Conservation (phyloP, 2,888 invertebrate genomes). For the Drosophila histrio region DNA sequence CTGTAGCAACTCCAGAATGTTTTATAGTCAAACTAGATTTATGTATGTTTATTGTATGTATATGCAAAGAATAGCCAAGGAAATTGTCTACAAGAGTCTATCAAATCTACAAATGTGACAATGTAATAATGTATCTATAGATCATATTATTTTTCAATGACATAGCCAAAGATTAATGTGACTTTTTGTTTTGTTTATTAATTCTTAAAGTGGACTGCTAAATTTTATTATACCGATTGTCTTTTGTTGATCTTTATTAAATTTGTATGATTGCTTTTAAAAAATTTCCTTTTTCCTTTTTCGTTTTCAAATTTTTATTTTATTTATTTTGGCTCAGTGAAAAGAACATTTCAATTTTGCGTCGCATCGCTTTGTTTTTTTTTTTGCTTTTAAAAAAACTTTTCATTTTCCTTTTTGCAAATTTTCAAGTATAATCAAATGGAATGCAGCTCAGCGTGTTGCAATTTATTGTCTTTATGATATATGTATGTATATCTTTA, state of each 20-base stretch:
- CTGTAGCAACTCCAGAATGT: no score
- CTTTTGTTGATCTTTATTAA: conserved; percentile 50
- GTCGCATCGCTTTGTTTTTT: conserved; percentile 43
- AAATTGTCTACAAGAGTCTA: no score
- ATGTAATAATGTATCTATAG: background rate
- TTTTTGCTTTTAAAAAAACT: conserved; percentile 39
- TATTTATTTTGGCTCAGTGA: conserved; percentile 15
- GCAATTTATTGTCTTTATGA: conserved; percentile 1
- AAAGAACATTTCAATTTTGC: conserved; percentile 36
- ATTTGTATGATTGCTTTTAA: conserved; percentile 2
- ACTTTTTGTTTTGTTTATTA: conserved; percentile 35
- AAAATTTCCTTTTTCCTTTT: background rate
- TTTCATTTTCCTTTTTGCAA: conserved; percentile 26
- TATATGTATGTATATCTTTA: conserved; percentile 35
- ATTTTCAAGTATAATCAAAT: conserved; percentile 4
- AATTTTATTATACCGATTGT: conserved; percentile 23
- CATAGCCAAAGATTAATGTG: conserved; percentile 3
- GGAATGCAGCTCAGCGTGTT: conserved; percentile 19
- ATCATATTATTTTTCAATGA: conserved; percentile 2
- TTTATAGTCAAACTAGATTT: no score
- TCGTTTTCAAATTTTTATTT: background rate
- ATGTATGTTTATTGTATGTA: no score
- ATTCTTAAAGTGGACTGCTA: conserved; percentile 9
- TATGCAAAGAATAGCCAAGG: no score
- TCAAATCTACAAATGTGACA: conserved; percentile 1